Evolutionary conservation across 2,888 invertebrate species (phyloP), one percentile per base, ranked within the genome.

Genomic region (Volucella inanis): DNA sequence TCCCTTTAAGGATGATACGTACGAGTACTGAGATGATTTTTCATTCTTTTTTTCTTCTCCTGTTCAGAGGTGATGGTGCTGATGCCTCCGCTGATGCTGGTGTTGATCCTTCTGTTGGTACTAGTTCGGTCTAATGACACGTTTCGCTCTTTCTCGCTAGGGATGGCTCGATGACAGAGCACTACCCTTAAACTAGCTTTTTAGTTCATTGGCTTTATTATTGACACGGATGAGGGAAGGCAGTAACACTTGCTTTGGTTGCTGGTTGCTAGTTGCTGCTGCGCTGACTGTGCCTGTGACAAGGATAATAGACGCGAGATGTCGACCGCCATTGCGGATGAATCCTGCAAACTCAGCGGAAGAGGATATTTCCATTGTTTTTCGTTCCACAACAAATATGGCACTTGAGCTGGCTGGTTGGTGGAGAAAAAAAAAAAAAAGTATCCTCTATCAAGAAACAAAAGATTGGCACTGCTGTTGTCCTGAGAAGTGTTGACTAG

Each of bases 201-300:
- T 81, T 81, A 81, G 85, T 85, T 81, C 85, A 85, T 85, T 85
- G 85, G 85, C 85, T 85, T 62, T 62, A 76, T 85, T 81, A 85
- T 85, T 85, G 85, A 81, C 81, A 75, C 55, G 80, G 31, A 52
- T 14, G 22, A 39, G 57, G 8, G 31, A 31, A 31, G n/a, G 52
- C 52, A 52, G 52, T 52, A 12, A 22, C 9, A 39, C 39, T 39
- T 52, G 10, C 38, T 8, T 22, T 54, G 22, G 14, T 39, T 38
- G 39, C 41, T n/a, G n/a, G n/a, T n/a, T n/a, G 2, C 1, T 18
- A 2, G 18, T 22, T 22, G 52, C 43, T 54, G 50, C 18, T 49
- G 12, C 45, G 62, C 15, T 68, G 61, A 31, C 12, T 54, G 11
- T 14, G 62, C 14, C 9, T 15, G 45, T 39, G 39, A 14, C 61